phyloP scores from a whole-genome alignment of 2,888 invertebrate genomes.

The Phalangium opilio region DNA sequence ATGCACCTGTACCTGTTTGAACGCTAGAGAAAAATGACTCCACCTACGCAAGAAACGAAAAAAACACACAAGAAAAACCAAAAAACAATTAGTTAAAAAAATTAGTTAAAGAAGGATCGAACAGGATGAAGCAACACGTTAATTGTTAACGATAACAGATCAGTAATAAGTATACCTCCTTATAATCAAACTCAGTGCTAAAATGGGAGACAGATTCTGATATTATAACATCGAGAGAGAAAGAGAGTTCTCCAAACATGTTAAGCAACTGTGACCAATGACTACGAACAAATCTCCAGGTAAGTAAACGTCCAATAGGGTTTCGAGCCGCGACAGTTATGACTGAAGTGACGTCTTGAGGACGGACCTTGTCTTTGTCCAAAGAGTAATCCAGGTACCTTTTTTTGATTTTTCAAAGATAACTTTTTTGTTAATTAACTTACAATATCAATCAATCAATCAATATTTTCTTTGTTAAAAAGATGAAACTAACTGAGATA shows the following conservation, averaged over 20 bases:
- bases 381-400: slow-evolving; percentile 59
- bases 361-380: slow-evolving; percentile 49
- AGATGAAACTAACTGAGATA: slow-evolving; percentile 27
- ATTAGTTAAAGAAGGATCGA: no score
- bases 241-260: slow-evolving; percentile 38
- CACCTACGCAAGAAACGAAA: slow-evolving; percentile 8
- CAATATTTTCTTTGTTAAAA: no score
- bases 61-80: neutral
- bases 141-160: no score
- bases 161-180: slow-evolving; percentile 18
- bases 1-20: slow-evolving; percentile 24
- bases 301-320: slow-evolving; percentile 48
- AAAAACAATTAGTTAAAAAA: no score
- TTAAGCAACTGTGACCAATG: slow-evolving; percentile 49
- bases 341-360: slow-evolving; percentile 53
- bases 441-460: no score
- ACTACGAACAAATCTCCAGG: slow-evolving; percentile 55
- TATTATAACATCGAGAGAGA: slow-evolving; percentile 25
- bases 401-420: neutral
- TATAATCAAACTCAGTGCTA: slow-evolving; percentile 27
- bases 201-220: slow-evolving; percentile 24
- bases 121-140: no score
- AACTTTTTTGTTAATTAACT: neutral
- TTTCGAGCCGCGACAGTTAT: slow-evolving; percentile 50
- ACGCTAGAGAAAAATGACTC: slow-evolving; percentile 25